phyloP scores from a whole-genome alignment of 1,140 invertebrate species.

The Caenorhabditis briggsae region DNA sequence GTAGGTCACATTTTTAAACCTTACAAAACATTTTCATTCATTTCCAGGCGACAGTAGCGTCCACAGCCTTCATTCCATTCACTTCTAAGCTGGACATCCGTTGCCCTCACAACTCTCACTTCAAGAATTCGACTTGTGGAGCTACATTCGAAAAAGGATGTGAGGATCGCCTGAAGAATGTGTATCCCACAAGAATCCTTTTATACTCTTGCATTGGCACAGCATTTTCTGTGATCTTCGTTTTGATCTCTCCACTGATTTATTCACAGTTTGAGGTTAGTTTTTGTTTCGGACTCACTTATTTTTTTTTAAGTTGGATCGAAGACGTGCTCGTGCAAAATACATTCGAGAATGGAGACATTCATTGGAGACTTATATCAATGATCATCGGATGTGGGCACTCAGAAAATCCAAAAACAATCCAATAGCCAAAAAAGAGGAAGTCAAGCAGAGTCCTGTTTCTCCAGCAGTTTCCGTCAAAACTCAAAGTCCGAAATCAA shows the following conservation, averaged over 20 bases:
- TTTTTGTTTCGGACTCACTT: background rate
- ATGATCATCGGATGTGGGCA: slow-evolving; percentile 14
- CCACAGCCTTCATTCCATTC: background rate
- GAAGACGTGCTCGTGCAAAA: slow-evolving; percentile 11
- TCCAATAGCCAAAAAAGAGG: background rate
- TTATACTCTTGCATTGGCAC: slow-evolving; percentile 5
- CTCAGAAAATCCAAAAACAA: background rate
- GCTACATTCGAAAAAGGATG: background rate
- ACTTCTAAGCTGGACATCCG: background rate
- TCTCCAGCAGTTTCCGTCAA: background rate
- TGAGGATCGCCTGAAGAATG: background rate
- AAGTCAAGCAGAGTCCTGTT: background rate
- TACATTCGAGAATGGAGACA: slow-evolving; percentile 44
- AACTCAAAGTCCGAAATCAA: background rate
- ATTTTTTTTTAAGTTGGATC: background rate
- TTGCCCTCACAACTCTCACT: background rate
- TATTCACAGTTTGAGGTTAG: slow-evolving; percentile 41
- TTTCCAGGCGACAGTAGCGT: background rate
- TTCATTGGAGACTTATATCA: background rate
- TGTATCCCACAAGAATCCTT: slow-evolving; percentile 16
- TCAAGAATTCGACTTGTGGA: slow-evolving; percentile 32
- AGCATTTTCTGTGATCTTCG: slow-evolving; percentile 1
- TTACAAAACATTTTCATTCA: background rate
- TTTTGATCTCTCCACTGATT: background rate
- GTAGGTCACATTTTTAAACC: background rate